Evolutionary conservation across 35 echinoderm and acorn worm species (phyloP).

Genomic region (Holothuria glaberrima): DNA sequence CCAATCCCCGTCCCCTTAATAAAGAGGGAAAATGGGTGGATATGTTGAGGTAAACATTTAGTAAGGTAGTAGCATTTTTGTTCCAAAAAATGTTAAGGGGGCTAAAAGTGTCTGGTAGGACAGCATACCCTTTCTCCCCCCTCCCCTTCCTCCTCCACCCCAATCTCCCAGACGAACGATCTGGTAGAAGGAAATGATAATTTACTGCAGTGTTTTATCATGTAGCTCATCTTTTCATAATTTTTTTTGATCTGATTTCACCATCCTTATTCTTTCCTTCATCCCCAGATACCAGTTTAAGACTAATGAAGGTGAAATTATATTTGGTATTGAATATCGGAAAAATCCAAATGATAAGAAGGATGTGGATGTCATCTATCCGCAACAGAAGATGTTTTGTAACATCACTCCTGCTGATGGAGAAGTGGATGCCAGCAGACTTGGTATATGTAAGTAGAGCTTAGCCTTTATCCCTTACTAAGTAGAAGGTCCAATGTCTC

Average conservation of each 20-base stretch:
- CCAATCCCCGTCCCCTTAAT: no score
- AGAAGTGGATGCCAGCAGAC: conserved; percentile 12
- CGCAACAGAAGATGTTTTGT: conserved; percentile 46
- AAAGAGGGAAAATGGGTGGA: no score
- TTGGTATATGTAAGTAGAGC: conserved; percentile 49
- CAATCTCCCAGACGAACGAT: not conserved
- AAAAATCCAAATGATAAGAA: conserved; percentile 46
- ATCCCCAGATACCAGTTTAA: conserved; percentile 19
- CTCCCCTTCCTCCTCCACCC: no score
- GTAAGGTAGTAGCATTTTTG: no score
- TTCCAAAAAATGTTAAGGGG: no score
- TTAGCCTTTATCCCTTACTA: not conserved
- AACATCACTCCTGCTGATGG: conserved; percentile 58
- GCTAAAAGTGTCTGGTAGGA: no score
- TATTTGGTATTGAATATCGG: conserved; percentile 11
- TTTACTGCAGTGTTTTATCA: no score
- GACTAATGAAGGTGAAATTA: conserved; percentile 29
- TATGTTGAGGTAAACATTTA: no score
- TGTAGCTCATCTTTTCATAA: no score
- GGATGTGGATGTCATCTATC: conserved; percentile 3
- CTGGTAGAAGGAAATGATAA: not conserved
- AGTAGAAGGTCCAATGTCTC: not conserved
- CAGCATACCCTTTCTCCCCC: no score
- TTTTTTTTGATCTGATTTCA: not conserved
- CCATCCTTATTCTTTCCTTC: not conserved